Evolutionary conservation across 2,888 invertebrate species (phyloP).

Genomic region (Cancer borealis): DNA sequence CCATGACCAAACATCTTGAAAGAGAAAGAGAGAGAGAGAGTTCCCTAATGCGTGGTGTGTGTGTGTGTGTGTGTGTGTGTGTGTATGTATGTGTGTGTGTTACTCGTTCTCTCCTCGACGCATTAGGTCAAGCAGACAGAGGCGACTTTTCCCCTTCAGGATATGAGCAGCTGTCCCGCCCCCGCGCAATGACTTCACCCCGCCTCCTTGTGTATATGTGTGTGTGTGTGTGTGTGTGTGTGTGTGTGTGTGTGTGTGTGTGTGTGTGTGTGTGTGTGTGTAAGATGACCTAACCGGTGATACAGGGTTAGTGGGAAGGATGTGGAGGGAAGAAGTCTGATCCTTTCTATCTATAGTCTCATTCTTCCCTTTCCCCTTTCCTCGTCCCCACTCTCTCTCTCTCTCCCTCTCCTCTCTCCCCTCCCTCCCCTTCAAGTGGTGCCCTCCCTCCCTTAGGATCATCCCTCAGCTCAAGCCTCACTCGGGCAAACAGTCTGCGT

Average conservation of each 20-base stretch:
- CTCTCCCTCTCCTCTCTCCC: background rate
- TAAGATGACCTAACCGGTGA: background rate
- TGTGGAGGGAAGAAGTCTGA: background rate
- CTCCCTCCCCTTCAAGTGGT: background rate
- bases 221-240: conserved; percentile 46
- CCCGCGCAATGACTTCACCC: background rate
- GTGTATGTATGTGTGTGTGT: conserved; percentile 4
- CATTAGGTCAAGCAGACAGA: background rate
- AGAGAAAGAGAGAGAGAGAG: conserved; percentile 36
- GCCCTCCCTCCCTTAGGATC: background rate
- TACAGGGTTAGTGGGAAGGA: background rate
- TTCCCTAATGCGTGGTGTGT: background rate
- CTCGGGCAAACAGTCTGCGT: background rate
- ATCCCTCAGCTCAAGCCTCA: conserved; percentile 18
- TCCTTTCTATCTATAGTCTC: background rate
- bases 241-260: conserved; percentile 48
- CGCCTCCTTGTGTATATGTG: background rate
- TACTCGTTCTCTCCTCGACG: background rate
- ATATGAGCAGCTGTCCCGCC: conserved; percentile 8
- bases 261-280: conserved; percentile 40
- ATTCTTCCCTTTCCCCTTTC: background rate
- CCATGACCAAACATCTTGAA: background rate
- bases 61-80: background rate
- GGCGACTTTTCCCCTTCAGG: background rate
- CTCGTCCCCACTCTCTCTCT: background rate